Conservation (phyloP, 2,888 invertebrate genomes). For the Acronicta aceris region DNA sequence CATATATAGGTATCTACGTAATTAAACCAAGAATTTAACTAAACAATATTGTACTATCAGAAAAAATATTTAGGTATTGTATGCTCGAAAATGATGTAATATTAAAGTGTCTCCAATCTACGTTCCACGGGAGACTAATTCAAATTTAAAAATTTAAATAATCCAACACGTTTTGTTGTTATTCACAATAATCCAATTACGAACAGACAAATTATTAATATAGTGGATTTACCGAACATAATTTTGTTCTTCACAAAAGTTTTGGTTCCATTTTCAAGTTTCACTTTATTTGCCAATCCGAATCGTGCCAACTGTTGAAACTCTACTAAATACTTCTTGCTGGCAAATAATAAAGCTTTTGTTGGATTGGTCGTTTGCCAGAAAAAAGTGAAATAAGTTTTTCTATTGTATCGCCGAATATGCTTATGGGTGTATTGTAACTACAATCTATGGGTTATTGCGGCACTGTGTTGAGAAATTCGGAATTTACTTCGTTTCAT, state of each 20-base stretch:
- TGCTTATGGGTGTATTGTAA: conserved; percentile 20
- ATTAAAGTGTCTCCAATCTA: too few species aligned
- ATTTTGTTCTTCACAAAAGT: conserved; percentile 28
- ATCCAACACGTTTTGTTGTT: conserved; percentile 3
- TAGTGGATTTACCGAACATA: conserved; percentile 35
- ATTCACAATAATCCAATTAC: conserved; percentile 18
- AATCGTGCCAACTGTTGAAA: conserved; percentile 52
- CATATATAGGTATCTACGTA: too few species aligned
- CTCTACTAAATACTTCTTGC: conserved; percentile 56
- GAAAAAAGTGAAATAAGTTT: conserved; percentile 42
- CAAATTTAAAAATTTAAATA: not conserved
- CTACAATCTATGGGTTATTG: conserved; percentile 17
- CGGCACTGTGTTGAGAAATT: not conserved
- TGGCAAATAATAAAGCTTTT: conserved; percentile 48
- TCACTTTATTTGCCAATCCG: conserved; percentile 50
- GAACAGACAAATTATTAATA: conserved; percentile 26
- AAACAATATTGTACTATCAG: too few species aligned
- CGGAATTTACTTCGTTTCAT: not conserved
- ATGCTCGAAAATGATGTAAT: too few species aligned
- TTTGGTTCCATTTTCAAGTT: conserved; percentile 34
- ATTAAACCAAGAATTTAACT: too few species aligned
- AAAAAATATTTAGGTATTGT: too few species aligned
- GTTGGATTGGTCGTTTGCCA: conserved; percentile 46
- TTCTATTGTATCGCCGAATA: conserved; percentile 32
- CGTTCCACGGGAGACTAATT: not conserved